Evolutionary conservation across 2,113 vertebrate genomes (phyloP), one percentile per base, ranked within the genome.

Genomic region (Otolemur garnettii): DNA sequence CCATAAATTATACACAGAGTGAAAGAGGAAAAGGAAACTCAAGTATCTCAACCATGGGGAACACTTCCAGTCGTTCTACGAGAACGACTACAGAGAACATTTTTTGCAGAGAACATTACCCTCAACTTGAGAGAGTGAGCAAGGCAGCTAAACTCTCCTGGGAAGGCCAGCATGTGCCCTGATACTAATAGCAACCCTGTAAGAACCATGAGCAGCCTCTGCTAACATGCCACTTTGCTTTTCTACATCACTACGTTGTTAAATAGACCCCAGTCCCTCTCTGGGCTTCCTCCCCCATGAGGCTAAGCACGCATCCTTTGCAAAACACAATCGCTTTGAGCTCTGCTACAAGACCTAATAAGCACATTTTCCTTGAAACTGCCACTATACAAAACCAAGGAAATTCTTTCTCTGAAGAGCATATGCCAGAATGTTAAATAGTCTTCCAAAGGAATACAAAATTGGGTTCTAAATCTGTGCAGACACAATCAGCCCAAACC

Each of bases 361-460:
- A 2, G 0, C 10, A 33, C 33, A 18, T 78, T 74, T 89, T 81
- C 86, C 59, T 91, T 96, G 64, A 88, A 88, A 91, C 8, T 14
- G 6, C 71, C 22, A 79, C 87, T 55, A 24, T 87, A 35, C 38
- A 53, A 83, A 83, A 64, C 12, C 22, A 80, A 50, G 59, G n/a
- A 24, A 79, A 72, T 72, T 80, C 53, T 80, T 93, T 87, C 55
- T 82, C 42, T 77, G 33, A 64, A 50, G 38, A 90, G 50, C 24
- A 33, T 50, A 26, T 38, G 12, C 26, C 57, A 91, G 81, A 82
- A 78, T 62, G 15, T 55, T 78, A 81, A 84, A 57, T 45, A 72
- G 75, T 74, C 59, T 88, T 92, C 33, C 42, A 69, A 22, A 60
- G 59, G 87, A 82, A 95, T 55, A 72, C 15, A 69, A 88, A 71